A percentile compares a stretch with the other conserved stretches of the same genome.
These are phyloP conservation scores for Nycticorax nycticorax DNA, from an alignment of 2,113 vertebrate species.

Conservation along the genomic window DNA sequence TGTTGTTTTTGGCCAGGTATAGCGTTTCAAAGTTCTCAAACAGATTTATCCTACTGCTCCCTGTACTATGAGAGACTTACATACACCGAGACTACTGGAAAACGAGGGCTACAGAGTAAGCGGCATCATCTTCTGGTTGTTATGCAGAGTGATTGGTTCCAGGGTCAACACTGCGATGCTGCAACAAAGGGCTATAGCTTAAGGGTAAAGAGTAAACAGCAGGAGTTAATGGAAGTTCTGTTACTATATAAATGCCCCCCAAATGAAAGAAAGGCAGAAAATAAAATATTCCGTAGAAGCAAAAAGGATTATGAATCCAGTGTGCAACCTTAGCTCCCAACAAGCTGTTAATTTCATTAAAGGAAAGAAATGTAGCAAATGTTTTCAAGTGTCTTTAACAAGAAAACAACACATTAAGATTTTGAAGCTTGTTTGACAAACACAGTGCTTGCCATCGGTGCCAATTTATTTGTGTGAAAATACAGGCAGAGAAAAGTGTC, in stretches of 20 bases:
- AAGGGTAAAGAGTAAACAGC: conserved; percentile 50
- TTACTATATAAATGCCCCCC: neutral
- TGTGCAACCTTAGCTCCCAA: neutral
- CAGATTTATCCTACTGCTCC: neutral
- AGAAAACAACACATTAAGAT: neutral
- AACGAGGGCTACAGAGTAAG: conserved; percentile 19
- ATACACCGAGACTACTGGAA: neutral
- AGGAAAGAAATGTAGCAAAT: neutral
- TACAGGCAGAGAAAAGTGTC: neutral
- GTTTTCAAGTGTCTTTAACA: neutral
- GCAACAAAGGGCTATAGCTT: conserved; percentile 54
- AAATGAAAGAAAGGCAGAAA: conserved; percentile 19
- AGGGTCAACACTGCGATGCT: conserved; percentile 39
- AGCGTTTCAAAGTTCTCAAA: neutral
- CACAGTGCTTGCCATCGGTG: neutral
- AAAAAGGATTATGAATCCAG: neutral
- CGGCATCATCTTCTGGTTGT: conserved; percentile 1
- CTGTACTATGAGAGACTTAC: neutral
- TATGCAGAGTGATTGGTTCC: conserved; percentile 46
- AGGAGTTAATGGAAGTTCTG: conserved; percentile 32
- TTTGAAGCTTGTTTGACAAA: conserved; percentile 4
- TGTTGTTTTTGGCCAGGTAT: neutral
- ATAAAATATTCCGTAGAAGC: neutral
- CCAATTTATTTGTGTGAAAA: neutral
- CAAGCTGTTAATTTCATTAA: conserved; percentile 17